phyloP scores from a whole-genome alignment of 2,888 invertebrate genomes.

The Epistrophe grossulariae region DNA sequence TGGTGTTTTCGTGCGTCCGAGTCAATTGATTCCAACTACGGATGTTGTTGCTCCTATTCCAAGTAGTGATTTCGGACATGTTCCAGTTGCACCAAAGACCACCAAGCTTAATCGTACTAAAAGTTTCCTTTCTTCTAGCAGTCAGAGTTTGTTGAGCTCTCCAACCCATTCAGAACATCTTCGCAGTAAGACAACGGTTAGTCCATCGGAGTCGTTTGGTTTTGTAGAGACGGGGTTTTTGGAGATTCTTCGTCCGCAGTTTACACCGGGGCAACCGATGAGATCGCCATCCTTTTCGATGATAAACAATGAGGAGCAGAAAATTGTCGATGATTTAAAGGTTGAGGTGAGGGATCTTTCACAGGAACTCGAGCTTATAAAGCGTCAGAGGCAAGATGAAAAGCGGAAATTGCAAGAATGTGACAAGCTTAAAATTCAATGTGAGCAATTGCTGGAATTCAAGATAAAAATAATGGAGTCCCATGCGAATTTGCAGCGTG shows the following conservation, averaged over 20 bases:
- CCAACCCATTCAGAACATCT: slow-evolving; percentile 67
- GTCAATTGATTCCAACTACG: slow-evolving; percentile 90
- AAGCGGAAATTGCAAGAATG: slow-evolving; percentile 94
- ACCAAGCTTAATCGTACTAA: slow-evolving; percentile 85
- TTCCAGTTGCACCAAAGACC: slow-evolving; percentile 76
- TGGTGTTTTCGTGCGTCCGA: slow-evolving; percentile 97
- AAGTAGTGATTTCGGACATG: slow-evolving; percentile 26
- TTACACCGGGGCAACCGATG: slow-evolving; percentile 92
- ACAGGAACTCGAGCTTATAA: slow-evolving; percentile 96
- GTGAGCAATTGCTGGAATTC: slow-evolving; percentile 96
- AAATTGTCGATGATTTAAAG: slow-evolving; percentile 88
- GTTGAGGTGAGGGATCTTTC: slow-evolving; percentile 91
- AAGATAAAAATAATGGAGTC: slow-evolving; percentile 97
- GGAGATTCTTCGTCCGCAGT: slow-evolving; percentile 94
- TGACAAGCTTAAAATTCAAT: slow-evolving; percentile 94
- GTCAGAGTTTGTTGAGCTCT: slow-evolving; percentile 85
- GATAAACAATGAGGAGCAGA: slow-evolving; percentile 86
- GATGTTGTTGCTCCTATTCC: slow-evolving; percentile 84
- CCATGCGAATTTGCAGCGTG: slow-evolving; percentile 92
- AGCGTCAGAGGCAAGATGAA: slow-evolving; percentile 93
- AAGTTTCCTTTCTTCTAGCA: slow-evolving; percentile 88
- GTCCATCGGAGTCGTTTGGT: slow-evolving; percentile 86
- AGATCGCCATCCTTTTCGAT: slow-evolving; percentile 86
- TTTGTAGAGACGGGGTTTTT: slow-evolving; percentile 96
- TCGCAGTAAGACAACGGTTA: slow-evolving; percentile 81